Base-by-base conservation (phyloP, 1,140 invertebrate genomes). In the Batillaria attramentaria region DNA sequence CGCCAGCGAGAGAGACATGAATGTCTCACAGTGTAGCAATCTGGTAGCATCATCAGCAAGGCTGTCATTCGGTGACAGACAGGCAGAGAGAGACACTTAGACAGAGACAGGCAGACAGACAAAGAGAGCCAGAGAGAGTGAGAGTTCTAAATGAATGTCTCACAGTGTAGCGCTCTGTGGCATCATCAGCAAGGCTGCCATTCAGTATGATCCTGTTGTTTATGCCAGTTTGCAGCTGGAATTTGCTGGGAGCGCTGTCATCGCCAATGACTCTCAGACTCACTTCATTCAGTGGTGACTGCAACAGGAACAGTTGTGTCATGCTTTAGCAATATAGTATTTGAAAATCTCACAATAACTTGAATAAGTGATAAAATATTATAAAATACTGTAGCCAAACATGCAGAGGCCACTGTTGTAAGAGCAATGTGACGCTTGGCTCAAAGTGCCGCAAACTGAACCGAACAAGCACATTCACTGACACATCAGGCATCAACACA, bases 231-330 rank as follows among this genome's bases (percentile, higher is more conserved):
- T 78, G 35, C 20, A 85, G 41, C 13, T 60, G 31, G 69, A 85
- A 83, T 35, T 80, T 77, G 24, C 33, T 46, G 1, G 75, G 62
- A 31, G 79, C 83, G 5, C 77, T 65, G 28, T 77, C 83, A 75
- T 87, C 84, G 65, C 87, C 87, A 72, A 85, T 85, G 13, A 85
- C 66, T 8, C 66, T 35, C 62, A 84, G 79, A 8, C 54, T 77
- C 31, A 84, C 50, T 0, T 28, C 33, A 35, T 78, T 83, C 39
- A 83, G 85, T 41, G 87, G 78, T 6, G 5, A 37, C 50, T 60
- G 50, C 6, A 69, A 69, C n/a, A n/a, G n/a, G n/a, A n/a, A n/a
- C n/a, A n/a, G n/a, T n/a, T n/a, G n/a, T n/a, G n/a, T n/a, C n/a
- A n/a, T n/a, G n/a, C n/a, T n/a, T n/a, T n/a, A n/a, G n/a, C n/a